phyloP scores from a whole-genome alignment of 2,888 invertebrate genomes.

The Orthonevra nobilis region DNA sequence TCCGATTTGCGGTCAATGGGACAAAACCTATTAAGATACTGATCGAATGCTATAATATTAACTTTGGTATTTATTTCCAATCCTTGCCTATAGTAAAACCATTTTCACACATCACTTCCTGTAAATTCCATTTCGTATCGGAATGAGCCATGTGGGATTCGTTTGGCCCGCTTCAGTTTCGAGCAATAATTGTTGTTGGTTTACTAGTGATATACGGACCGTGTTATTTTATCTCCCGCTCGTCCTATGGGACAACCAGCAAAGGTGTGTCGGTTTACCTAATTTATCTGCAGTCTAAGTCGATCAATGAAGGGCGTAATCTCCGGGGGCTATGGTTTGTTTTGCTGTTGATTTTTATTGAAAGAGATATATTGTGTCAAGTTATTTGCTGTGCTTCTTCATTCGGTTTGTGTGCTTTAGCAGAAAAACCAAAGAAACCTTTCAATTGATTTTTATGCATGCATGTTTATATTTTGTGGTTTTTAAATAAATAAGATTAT shows the following conservation, averaged over 20 bases:
- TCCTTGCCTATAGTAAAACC: slow-evolving; percentile 54
- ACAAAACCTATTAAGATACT: slow-evolving; percentile 70
- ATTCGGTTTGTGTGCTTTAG: too few species aligned
- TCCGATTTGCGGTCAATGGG: slow-evolving; percentile 70
- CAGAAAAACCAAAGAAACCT: too few species aligned
- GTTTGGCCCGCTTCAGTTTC: slow-evolving; percentile 1
- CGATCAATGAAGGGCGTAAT: slow-evolving; percentile 2
- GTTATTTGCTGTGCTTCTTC: too few species aligned
- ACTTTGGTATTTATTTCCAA: slow-evolving; percentile 68
- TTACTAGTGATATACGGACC: slow-evolving; percentile 34
- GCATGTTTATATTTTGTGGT: too few species aligned
- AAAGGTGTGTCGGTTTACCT: slow-evolving; percentile 35
- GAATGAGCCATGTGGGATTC: slow-evolving; percentile 13
- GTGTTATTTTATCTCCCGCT: slow-evolving; percentile 4
- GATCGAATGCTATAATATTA: slow-evolving; percentile 69
- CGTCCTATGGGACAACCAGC: slow-evolving; percentile 9
- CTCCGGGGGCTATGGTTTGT: not conserved
- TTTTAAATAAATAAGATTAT: too few species aligned
- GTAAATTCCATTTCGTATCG: slow-evolving; percentile 58
- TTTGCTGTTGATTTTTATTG: too few species aligned
- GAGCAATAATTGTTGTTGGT: slow-evolving; percentile 29
- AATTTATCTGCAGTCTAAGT: slow-evolving; percentile 30
- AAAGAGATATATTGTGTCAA: too few species aligned
- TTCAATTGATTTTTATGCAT: too few species aligned
- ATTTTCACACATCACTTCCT: slow-evolving; percentile 65